A percentile compares a stretch with the other conserved stretches of the same genome.
Conservation (phyloP, 2,888 invertebrate species). For the Rotaria sp. region DNA sequence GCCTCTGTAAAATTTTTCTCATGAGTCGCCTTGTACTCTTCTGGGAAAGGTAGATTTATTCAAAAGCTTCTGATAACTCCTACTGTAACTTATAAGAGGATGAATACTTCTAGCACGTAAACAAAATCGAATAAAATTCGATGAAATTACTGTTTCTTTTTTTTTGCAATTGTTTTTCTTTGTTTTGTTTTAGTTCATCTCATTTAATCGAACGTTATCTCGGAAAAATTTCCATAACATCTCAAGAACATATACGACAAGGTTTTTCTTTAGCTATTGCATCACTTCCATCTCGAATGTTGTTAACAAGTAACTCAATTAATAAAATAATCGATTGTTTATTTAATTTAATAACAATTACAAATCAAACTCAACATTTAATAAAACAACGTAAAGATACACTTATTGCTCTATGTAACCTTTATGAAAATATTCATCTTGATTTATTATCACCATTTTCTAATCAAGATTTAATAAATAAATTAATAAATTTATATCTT, state of each 20-base stretch:
- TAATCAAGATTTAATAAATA: not conserved
- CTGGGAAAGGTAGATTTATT: too few relatives aligned
- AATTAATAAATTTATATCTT: slow-evolving; percentile 34
- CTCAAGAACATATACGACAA: slow-evolving; percentile 22
- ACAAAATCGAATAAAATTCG: too few relatives aligned
- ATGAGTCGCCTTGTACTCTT: too few relatives aligned
- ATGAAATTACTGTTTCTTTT: too few relatives aligned
- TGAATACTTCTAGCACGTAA: too few relatives aligned
- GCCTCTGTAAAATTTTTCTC: too few relatives aligned
- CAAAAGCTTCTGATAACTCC: too few relatives aligned
- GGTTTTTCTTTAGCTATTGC: not conserved
- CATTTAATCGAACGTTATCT: not conserved
- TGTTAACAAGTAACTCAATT: not conserved
- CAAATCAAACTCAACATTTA: not conserved
- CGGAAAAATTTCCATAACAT: not conserved
- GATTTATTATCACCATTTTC: not conserved
- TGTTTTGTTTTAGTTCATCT: not conserved
- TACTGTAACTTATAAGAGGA: too few relatives aligned
- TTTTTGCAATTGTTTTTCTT: not conserved
- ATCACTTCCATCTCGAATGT: not conserved
- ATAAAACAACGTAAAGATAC: slow-evolving; percentile 26
- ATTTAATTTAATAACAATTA: not conserved
- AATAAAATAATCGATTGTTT: not conserved
- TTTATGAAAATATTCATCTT: not conserved
- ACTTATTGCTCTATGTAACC: not conserved